phyloP scores from a whole-genome alignment of 2,797 vertebrate genomes.

The Heterohyrax brucei region DNA sequence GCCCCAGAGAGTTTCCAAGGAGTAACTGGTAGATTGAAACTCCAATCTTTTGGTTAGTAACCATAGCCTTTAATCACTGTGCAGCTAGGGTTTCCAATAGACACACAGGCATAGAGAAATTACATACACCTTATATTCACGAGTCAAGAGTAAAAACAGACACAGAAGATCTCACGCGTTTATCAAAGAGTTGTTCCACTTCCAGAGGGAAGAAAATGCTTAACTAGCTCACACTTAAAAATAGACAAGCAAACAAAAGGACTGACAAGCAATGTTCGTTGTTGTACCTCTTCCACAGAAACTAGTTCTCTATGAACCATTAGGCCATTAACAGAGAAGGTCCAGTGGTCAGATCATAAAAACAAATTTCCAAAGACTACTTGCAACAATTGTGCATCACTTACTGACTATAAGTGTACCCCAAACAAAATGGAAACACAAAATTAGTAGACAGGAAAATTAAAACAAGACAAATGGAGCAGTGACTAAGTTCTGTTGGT shows the following conservation, averaged over 20 bases:
- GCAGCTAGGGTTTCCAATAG: not conserved
- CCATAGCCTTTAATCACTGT: too few species aligned
- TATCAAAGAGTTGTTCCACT: not conserved
- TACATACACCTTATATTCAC: not conserved
- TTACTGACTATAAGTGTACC: not conserved
- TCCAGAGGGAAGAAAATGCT: not conserved
- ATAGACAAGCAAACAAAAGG: not conserved
- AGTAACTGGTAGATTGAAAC: too few species aligned
- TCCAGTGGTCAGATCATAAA: not conserved
- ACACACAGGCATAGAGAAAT: not conserved
- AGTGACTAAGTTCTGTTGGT: not conserved
- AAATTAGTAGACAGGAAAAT: slow-evolving; percentile 31
- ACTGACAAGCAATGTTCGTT: not conserved
- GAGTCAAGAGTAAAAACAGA: not conserved
- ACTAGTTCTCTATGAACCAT: not conserved
- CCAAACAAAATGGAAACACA: not conserved
- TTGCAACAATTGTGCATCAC: not conserved
- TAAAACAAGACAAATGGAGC: not conserved
- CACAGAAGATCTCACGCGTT: not conserved
- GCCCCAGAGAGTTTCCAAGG: too few species aligned
- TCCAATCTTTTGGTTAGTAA: too few species aligned
- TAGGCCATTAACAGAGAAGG: not conserved
- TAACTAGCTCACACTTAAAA: not conserved
- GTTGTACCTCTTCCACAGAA: not conserved
- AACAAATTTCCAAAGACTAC: not conserved